phyloP scores from a whole-genome alignment of 2,113 vertebrate species.

The Chinchilla lanigera region DNA sequence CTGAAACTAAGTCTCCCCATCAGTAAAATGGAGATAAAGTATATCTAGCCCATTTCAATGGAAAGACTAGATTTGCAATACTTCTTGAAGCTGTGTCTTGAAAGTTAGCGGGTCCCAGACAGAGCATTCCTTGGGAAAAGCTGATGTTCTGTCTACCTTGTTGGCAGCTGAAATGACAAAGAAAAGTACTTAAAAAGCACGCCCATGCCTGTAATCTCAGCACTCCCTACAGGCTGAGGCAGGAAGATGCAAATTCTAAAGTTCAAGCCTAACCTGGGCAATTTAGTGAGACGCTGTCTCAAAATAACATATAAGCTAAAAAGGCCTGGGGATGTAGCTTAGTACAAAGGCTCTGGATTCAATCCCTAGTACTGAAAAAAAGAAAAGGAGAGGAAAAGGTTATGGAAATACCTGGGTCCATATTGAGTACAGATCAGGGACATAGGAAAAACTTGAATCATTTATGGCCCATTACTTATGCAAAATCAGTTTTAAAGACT shows the following conservation, averaged over 20 bases:
- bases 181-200: background rate
- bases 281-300: background rate
- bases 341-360: background rate
- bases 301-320: background rate
- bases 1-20: background rate
- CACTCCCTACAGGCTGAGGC: background rate
- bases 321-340: background rate
- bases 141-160: background rate
- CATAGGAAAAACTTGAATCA: background rate
- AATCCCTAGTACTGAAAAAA: background rate
- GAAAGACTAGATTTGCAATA: background rate
- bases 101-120: background rate
- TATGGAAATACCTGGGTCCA: background rate
- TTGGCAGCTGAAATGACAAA: background rate
- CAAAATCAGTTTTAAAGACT: constrained; percentile 23
- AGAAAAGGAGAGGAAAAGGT: background rate
- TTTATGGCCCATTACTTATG: background rate
- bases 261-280: background rate
- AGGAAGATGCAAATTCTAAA: background rate
- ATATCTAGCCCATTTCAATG: background rate
- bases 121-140: background rate
- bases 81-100: background rate
- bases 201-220: background rate
- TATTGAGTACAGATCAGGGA: background rate
- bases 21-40: constrained; percentile 32